Conservation (phyloP, 2,888 invertebrate species). For the Lepidocyrtinus sp. region DNA sequence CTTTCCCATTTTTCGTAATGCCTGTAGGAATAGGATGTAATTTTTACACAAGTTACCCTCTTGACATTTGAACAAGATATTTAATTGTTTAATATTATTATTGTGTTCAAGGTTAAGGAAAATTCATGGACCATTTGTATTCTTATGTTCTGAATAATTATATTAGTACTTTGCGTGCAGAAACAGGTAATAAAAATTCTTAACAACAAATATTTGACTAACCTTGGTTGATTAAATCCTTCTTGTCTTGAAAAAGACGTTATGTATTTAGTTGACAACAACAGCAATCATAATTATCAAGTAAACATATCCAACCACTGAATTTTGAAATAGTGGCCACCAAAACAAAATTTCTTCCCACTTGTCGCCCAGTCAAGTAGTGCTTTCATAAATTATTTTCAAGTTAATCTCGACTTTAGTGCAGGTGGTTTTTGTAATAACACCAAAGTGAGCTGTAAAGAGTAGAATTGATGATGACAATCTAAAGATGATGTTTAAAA, state of each 20-base stretch:
- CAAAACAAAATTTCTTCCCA: neutral
- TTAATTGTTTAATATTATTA: no score
- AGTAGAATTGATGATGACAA: neutral
- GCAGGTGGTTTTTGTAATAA: constrained; percentile 27
- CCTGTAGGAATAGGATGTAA: no score
- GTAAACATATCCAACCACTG: neutral
- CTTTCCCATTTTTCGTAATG: no score
- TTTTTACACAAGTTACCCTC: no score
- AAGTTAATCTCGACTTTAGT: constrained; percentile 16
- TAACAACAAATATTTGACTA: constrained; percentile 5
- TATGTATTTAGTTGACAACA: neutral
- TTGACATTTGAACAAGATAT: no score
- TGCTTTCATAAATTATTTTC: constrained; percentile 30
- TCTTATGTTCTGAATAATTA: no score
- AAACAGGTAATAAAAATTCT: neutral
- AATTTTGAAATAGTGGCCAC: no score
- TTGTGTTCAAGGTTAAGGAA: no score
- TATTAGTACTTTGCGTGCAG: no score
- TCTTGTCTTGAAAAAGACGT: neutral
- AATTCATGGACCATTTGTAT: no score
- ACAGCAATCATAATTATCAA: constrained; percentile 8
- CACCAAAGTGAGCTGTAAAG: neutral
- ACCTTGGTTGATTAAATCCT: constrained; percentile 40
- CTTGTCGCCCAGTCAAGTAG: constrained; percentile 46
- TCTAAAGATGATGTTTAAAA: neutral